These are phyloP conservation scores for Mormyrops attenuatus DNA, from an alignment of 2,797 vertebrate species.

Conservation along the genomic window DNA sequence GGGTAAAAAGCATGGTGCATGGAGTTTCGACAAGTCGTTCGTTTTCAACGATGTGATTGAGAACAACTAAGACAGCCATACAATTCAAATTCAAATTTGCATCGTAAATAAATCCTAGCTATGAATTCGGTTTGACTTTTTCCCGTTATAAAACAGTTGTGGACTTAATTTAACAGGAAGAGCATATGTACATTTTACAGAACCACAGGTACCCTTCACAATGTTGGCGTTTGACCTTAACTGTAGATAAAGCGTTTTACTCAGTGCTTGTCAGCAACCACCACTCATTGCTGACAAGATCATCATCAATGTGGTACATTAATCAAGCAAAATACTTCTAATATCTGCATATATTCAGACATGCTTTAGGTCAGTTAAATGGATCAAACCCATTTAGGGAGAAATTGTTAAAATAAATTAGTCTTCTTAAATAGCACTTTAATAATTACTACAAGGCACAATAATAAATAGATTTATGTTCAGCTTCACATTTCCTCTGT, in stretches of 20 bases:
- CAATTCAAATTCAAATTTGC: not conserved
- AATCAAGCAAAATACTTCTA: conserved; percentile 24
- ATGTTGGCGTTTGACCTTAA: not conserved
- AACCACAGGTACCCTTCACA: not conserved
- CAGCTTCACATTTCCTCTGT: not conserved
- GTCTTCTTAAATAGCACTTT: not conserved
- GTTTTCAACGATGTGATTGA: conserved; percentile 55
- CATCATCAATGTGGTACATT: not conserved
- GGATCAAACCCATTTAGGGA: not conserved
- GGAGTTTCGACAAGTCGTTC: conserved; percentile 47
- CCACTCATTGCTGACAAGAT: not conserved
- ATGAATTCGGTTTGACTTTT: not conserved
- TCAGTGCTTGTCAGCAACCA: not conserved
- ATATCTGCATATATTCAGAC: conserved; percentile 68
- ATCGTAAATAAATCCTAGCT: not conserved
- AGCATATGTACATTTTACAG: not conserved
- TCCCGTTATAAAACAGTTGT: not conserved
- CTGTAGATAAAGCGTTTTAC: not conserved
- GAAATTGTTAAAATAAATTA: not conserved
- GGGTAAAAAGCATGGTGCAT: conserved; percentile 63
- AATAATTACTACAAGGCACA: not conserved
- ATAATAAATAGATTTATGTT: not conserved
- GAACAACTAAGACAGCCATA: conserved; percentile 10
- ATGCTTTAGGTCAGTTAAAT: conserved; percentile 61
- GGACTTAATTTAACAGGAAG: not conserved